Conservation (phyloP, 2,888 invertebrate genomes). For the Platycheirus albimanus region DNA sequence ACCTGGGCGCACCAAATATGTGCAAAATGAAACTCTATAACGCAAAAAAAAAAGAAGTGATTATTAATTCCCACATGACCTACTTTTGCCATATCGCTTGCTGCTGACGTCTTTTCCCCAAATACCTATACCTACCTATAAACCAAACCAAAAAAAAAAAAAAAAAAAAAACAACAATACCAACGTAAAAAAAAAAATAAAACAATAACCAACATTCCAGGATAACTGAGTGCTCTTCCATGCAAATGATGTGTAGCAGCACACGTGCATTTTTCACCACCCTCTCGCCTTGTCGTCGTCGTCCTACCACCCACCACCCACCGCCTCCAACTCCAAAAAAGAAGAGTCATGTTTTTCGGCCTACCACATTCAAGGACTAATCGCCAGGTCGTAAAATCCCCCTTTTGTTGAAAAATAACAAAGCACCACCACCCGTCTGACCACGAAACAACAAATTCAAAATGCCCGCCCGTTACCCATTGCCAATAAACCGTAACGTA, state of each 20-base stretch:
- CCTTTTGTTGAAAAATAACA: not conserved
- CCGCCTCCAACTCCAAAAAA: not conserved
- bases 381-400: not conserved
- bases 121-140: too few species aligned
- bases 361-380: slow-evolving; percentile 2
- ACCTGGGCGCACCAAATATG: slow-evolving; percentile 50
- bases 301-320: too few species aligned
- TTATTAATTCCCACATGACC: slow-evolving; percentile 68
- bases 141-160: too few species aligned
- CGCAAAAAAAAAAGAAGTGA: slow-evolving; percentile 25
- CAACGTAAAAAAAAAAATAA: too few species aligned
- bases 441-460: slow-evolving; percentile 24
- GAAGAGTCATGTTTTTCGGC: not conserved
- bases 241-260: slow-evolving; percentile 54
- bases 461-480: too few species aligned
- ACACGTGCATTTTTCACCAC: slow-evolving; percentile 27
- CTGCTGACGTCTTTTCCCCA: slow-evolving; percentile 49
- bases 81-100: slow-evolving; percentile 46
- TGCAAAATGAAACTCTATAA: slow-evolving; percentile 1
- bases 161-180: slow-evolving; percentile 10
- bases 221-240: slow-evolving; percentile 34
- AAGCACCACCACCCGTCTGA: not conserved
- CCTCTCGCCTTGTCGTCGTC: not conserved
- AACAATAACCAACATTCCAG: slow-evolving; percentile 17
- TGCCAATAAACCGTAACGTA: not conserved